Evolutionary conservation across 2,888 invertebrate species (phyloP), one percentile per base, ranked within the genome.

Genomic region (Xylota segnis): DNA sequence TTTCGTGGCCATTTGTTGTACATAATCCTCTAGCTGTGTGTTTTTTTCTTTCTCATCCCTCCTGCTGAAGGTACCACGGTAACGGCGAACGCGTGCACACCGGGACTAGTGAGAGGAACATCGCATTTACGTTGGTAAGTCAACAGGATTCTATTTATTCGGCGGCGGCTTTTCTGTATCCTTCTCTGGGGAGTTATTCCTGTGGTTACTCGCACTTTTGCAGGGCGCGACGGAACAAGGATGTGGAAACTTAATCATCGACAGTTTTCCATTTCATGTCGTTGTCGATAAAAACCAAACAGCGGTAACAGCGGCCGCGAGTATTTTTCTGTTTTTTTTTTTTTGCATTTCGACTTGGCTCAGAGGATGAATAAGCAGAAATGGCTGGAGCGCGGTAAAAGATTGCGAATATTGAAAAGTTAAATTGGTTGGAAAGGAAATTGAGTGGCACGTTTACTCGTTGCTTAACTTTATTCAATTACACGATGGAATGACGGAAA

Each of bases 1-100:
- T 27, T 47, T 10, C 32, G 34, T 14, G 9, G 9, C 12, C 16
- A 34, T 37, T 43, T 27, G 10, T 56, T 27, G 29, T 14, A 16
- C 14, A 16, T 14, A 40, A 18, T 14, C 50, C 16, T 23, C 37
- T 58, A 65, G 9, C 9, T 27, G 40, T 9, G 6, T 37, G 14
- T 58, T 66, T 66, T 58, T 45, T 65, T 23, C 23, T 23, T 3
- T 1, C 3, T 3, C 23, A 5, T 34, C 34, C 37, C 52, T 43
- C n/a, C 40, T 56, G 50, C 87, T 88, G 61, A 90, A 95, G 96
- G 93, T 84, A 94, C 94, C 29, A 93, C 94, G 65, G 94, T 96
- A 18, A 95, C 95, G 16, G 95, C 95, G 72, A 96, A 96, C 91
- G 93, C 94, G 61, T 94, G 95, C 18, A 95, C 95, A 90, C 96